Conservation (phyloP, 2,797 vertebrate species). For the Sebastes taczanowskii region DNA sequence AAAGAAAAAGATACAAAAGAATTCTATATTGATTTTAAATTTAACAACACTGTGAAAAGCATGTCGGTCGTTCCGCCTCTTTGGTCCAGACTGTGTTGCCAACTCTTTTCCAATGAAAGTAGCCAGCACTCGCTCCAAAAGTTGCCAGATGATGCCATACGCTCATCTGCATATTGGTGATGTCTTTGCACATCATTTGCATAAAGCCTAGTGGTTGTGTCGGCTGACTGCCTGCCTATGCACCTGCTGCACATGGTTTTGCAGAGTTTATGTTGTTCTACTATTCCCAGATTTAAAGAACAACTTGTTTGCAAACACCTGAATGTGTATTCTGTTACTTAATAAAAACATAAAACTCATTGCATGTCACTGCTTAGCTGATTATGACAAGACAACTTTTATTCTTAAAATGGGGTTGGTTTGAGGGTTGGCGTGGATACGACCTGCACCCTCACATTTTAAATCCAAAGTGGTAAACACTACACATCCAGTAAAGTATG, state of each 20-base stretch:
- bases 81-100: background rate
- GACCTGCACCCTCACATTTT: too few relatives aligned
- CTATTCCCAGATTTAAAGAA: background rate
- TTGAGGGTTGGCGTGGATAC: too few relatives aligned
- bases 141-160: background rate
- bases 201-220: background rate
- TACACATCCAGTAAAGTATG: too few relatives aligned
- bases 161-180: background rate
- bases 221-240: too few relatives aligned
- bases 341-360: background rate
- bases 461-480: too few relatives aligned
- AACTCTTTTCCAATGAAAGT: background rate
- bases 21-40: background rate
- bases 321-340: background rate
- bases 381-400: conserved; percentile 12
- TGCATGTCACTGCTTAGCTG: background rate
- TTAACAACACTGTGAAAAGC: background rate
- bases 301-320: background rate
- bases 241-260: background rate
- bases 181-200: background rate
- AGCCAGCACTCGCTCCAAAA: background rate
- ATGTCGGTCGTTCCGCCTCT: background rate
- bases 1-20: background rate
- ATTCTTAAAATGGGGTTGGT: conserved; percentile 19
- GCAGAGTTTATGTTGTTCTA: background rate